A percentile compares a stretch with the other conserved stretches of the same genome.
Conservation (phyloP, 2,888 invertebrate species). For the Nemotelus nigrinus region DNA sequence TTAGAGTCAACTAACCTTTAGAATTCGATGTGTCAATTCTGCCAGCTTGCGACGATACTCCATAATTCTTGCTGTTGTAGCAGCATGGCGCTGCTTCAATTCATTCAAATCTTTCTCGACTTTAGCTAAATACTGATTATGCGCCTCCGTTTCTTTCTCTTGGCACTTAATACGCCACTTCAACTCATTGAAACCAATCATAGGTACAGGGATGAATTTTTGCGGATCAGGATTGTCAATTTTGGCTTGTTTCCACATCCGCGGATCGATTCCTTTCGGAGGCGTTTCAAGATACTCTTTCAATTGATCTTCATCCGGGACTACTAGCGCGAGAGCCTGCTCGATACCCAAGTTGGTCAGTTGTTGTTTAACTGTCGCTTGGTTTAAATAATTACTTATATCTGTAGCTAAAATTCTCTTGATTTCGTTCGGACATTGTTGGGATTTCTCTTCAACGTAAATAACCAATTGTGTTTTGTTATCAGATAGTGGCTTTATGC, state of each 20-base stretch:
- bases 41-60: conserved; percentile 84
- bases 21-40: conserved; percentile 82
- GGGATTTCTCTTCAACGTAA: conserved; percentile 76
- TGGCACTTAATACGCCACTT: conserved; percentile 86
- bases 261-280: conserved; percentile 90
- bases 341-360: conserved; percentile 77
- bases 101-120: conserved; percentile 81
- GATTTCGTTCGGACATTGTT: conserved; percentile 70
- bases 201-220: conserved; percentile 91
- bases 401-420: conserved; percentile 79
- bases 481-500: conserved; percentile 81
- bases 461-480: conserved; percentile 81
- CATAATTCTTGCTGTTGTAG: conserved; percentile 81
- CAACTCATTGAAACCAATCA: conserved; percentile 87
- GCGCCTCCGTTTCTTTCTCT: conserved; percentile 83
- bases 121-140: conserved; percentile 81
- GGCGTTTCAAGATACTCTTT: conserved; percentile 90
- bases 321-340: conserved; percentile 76
- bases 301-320: conserved; percentile 80
- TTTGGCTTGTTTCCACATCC: conserved; percentile 96
- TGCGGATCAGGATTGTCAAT: conserved; percentile 93
- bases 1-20: conserved; percentile 70
- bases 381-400: conserved; percentile 75
- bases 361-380: conserved; percentile 76
- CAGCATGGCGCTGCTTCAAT: conserved; percentile 82